These are phyloP conservation scores for Hydrocynus forskahlii DNA, from an alignment of 2,797 vertebrate genomes.

Conservation along the genomic window DNA sequence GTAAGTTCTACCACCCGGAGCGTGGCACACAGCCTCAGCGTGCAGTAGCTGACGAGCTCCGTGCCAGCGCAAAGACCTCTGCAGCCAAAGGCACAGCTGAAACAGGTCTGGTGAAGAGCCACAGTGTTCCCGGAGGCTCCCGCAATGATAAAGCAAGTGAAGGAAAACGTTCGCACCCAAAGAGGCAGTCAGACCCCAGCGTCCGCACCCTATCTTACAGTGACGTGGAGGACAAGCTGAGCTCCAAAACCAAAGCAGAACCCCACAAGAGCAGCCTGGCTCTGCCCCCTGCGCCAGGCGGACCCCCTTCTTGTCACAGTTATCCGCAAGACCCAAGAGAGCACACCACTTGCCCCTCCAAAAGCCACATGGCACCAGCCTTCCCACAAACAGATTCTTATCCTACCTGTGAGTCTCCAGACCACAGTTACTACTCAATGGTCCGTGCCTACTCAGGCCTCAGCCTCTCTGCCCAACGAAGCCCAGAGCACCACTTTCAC, in stretches of 20 bases:
- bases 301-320: slow-evolving; percentile 77
- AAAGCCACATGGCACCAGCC: slow-evolving; percentile 79
- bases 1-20: slow-evolving; percentile 97
- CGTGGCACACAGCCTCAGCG: slow-evolving; percentile 93
- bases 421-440: slow-evolving; percentile 91
- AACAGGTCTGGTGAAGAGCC: slow-evolving; percentile 91
- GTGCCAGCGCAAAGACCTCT: slow-evolving; percentile 92
- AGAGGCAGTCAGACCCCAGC: slow-evolving; percentile 92
- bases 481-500: slow-evolving; percentile 84
- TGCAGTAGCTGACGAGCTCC: slow-evolving; percentile 94
- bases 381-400: slow-evolving; percentile 85
- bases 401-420: slow-evolving; percentile 91
- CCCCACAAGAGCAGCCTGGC: slow-evolving; percentile 70
- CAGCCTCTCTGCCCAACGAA: slow-evolving; percentile 82
- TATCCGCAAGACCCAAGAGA: slow-evolving; percentile 84
- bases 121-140: slow-evolving; percentile 89
- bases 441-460: slow-evolving; percentile 86
- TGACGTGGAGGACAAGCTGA: slow-evolving; percentile 92
- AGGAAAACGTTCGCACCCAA: slow-evolving; percentile 82
- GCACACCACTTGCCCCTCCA: slow-evolving; percentile 77
- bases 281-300: slow-evolving; percentile 75
- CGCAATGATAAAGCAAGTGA: slow-evolving; percentile 78
- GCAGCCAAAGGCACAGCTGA: slow-evolving; percentile 84
- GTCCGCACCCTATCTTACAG: slow-evolving; percentile 90
- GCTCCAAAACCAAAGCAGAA: slow-evolving; percentile 87